Evolutionary conservation across 2,113 vertebrate species (phyloP).

Genomic region (Vidua macroura): DNA sequence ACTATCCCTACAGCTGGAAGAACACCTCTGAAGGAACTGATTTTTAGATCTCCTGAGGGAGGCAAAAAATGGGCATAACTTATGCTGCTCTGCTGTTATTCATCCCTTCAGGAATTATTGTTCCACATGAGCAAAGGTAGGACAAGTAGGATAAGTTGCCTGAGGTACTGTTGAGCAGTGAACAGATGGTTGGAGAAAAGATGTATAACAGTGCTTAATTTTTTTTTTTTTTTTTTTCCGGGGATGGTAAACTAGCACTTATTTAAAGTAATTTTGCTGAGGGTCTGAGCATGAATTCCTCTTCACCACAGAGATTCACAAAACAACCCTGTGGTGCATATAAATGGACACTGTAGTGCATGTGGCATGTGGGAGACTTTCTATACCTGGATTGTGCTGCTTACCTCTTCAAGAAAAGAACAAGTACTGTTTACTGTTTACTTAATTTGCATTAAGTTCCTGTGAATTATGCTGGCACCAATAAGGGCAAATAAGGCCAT

Average conservation of each 20-base stretch:
- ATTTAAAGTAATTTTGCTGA: neutral
- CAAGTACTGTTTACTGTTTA: neutral
- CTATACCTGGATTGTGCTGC: neutral
- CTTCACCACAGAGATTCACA: neutral
- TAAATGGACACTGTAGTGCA: neutral
- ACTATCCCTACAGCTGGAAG: neutral
- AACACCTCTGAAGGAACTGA: neutral
- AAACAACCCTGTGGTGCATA: neutral
- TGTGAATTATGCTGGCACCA: neutral
- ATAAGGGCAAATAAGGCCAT: neutral
- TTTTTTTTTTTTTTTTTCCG: neutral
- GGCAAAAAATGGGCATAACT: neutral
- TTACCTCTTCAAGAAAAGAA: neutral
- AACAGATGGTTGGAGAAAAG: conserved; percentile 12
- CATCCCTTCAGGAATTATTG: conserved; percentile 2
- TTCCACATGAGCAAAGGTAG: neutral
- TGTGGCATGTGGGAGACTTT: neutral
- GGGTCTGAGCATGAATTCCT: neutral
- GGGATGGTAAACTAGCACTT: neutral
- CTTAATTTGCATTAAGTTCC: neutral
- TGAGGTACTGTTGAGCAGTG: neutral
- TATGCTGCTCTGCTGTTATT: neutral
- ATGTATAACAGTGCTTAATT: neutral
- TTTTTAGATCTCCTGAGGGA: neutral
- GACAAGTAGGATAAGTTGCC: neutral